phyloP scores from a whole-genome alignment of 2,797 vertebrate genomes.

The Antennarius maculatus region DNA sequence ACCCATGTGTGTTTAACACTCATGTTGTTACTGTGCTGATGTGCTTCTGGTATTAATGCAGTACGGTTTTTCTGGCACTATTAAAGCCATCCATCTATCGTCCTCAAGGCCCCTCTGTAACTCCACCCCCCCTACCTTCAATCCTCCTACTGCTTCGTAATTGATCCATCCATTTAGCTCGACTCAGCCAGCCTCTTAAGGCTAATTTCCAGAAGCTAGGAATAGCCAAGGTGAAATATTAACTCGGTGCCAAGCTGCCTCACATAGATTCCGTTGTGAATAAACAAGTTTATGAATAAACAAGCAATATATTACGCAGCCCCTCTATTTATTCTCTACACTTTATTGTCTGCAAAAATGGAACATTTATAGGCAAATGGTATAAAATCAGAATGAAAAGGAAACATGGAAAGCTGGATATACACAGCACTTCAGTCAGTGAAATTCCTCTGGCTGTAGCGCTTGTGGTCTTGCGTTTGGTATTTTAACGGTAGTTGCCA shows the following conservation, averaged over 20 bases:
- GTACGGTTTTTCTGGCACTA: constrained; percentile 31
- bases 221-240: constrained; percentile 56
- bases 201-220: constrained; percentile 51
- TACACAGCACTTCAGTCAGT: constrained; percentile 26
- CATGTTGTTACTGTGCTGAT: constrained; percentile 26
- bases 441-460: constrained; percentile 34
- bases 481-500: constrained; percentile 74
- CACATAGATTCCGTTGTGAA: constrained; percentile 39
- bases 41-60: constrained; percentile 19
- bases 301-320: constrained; percentile 29
- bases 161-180: constrained; percentile 55
- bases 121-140: constrained; percentile 5
- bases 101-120: constrained; percentile 19
- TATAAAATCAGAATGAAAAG: constrained; percentile 9
- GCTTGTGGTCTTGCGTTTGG: constrained; percentile 61
- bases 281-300: constrained; percentile 27
- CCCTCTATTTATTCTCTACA: constrained; percentile 13
- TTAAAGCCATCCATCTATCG: constrained; percentile 38
- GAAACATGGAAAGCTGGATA: constrained; percentile 17
- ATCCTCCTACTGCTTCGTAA: constrained; percentile 35
- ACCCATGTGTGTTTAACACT: constrained; percentile 4
- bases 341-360: constrained; percentile 8
- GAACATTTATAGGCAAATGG: constrained; percentile 5
- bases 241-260: constrained; percentile 48
- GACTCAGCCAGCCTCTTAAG: constrained; percentile 34